Conservation (phyloP, 2,888 invertebrate genomes). For the Ommatoiulus sabulosus region DNA sequence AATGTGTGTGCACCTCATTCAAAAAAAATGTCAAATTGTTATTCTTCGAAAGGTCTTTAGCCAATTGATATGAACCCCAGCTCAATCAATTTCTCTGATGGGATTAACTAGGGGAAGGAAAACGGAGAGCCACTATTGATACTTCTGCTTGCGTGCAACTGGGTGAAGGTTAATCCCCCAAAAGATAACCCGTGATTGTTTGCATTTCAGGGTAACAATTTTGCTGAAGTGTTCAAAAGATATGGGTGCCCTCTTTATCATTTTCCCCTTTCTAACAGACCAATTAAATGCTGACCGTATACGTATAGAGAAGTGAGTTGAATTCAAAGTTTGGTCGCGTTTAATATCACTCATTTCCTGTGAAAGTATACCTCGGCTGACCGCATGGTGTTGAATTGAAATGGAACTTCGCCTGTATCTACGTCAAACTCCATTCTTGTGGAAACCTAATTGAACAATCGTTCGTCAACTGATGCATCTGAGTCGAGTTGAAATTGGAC, state of each 20-base stretch:
- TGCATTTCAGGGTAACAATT: neutral
- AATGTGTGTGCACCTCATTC: no score
- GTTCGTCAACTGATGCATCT: neutral
- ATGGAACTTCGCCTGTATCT: no score
- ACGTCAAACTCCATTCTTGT: no score
- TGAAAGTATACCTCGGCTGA: neutral
- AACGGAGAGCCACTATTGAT: neutral
- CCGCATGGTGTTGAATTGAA: no score
- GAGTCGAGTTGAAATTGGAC: neutral
- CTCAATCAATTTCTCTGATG: neutral
- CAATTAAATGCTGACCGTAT: neutral
- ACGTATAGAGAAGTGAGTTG: neutral
- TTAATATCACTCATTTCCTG: neutral
- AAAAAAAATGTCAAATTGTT: neutral
- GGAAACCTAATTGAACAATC: neutral
- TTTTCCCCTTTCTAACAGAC: neutral
- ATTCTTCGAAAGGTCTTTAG: neutral
- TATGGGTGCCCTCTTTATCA: neutral
- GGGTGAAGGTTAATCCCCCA: neutral
- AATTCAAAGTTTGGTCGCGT: neutral
- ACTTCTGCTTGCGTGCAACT: neutral
- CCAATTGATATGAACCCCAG: neutral
- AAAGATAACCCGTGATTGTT: neutral
- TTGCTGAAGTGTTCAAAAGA: neutral
- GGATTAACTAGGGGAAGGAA: neutral